These are phyloP conservation scores for Lepus townsendii DNA, from an alignment of 2,797 vertebrate genomes.

Conservation along the genomic window DNA sequence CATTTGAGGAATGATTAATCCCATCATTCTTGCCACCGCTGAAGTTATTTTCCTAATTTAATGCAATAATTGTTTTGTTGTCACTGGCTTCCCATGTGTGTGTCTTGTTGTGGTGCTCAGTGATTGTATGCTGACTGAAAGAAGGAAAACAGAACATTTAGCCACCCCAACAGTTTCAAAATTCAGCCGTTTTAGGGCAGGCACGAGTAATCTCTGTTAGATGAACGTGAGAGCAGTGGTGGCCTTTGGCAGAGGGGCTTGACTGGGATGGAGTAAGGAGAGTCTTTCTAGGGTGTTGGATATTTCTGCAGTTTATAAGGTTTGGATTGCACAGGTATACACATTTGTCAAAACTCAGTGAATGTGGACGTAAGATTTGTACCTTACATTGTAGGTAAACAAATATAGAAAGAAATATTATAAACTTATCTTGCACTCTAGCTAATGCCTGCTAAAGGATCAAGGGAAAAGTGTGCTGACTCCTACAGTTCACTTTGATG, in stretches of 20 bases:
- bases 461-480: not conserved
- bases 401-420: not conserved
- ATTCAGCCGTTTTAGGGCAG: not conserved
- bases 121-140: constrained; percentile 7
- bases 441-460: not conserved
- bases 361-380: not conserved
- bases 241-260: not conserved
- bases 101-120: not conserved
- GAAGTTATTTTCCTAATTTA: constrained; percentile 74
- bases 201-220: constrained; percentile 7
- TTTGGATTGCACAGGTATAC: not conserved
- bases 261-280: not conserved
- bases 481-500: not conserved
- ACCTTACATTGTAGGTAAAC: constrained; percentile 14
- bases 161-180: not conserved
- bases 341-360: constrained; percentile 15
- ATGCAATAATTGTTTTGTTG: constrained; percentile 68
- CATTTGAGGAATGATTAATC: constrained; percentile 69
- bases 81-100: constrained; percentile 26
- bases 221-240: not conserved
- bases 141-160: constrained; percentile 56
- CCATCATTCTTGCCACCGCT: constrained; percentile 47
- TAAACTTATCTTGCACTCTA: constrained; percentile 36
- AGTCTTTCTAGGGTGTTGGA: not conserved
- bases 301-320: constrained; percentile 2